These are phyloP conservation scores for Steromphala cineraria DNA, from an alignment of 2,888 invertebrate species.

Conservation along the genomic window DNA sequence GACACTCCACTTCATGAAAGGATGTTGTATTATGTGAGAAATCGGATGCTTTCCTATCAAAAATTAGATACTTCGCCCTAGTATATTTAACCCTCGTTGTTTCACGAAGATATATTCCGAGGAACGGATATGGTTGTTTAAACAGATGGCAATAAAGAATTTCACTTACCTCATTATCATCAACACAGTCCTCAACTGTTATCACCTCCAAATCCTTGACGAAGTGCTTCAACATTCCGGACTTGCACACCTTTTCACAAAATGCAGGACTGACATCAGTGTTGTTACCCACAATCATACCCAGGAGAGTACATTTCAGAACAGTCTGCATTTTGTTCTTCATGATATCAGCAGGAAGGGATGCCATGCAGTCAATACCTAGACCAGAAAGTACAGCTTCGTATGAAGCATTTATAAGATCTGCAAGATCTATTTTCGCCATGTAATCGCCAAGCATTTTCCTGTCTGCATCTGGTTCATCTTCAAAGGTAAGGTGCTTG, in stretches of 20 bases:
- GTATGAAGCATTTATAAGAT: neutral
- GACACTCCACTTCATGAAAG: no score
- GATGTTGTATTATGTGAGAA: no score
- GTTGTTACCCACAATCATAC: conserved; percentile 52
- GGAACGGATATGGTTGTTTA: no score
- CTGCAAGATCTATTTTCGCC: neutral
- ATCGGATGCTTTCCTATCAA: no score
- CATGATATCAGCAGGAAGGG: no score
- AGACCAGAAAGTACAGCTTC: neutral
- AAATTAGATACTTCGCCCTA: no score
- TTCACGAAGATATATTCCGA: no score
- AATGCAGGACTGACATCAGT: conserved; percentile 48
- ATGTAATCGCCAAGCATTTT: neutral
- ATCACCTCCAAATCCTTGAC: conserved; percentile 26
- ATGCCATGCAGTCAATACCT: neutral
- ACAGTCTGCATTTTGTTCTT: neutral
- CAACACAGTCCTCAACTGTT: neutral
- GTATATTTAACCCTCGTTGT: no score
- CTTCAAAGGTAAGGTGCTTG: neutral
- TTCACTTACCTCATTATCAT: neutral
- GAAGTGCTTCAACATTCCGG: conserved; percentile 29
- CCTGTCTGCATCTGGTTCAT: neutral
- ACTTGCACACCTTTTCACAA: conserved; percentile 40
- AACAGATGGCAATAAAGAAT: neutral
- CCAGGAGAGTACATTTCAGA: neutral